These are phyloP conservation scores for Standfussiana lucernea DNA, from an alignment of 2,888 invertebrate species.

Conservation along the genomic window DNA sequence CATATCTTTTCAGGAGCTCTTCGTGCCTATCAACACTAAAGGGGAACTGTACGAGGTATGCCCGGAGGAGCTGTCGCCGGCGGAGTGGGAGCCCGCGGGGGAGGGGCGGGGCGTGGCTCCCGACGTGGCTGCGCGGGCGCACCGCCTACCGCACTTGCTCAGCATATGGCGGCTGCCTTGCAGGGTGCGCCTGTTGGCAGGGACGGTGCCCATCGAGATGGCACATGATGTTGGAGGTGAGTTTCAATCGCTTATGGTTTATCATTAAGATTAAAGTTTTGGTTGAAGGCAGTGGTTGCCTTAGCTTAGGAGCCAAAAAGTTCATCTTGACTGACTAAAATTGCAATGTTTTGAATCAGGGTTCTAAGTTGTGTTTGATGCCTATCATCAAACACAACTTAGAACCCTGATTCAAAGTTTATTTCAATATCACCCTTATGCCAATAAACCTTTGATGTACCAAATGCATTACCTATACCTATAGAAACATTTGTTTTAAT, in stretches of 20 bases:
- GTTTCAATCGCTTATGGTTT: slow-evolving; percentile 22
- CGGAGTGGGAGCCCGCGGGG: slow-evolving; percentile 88
- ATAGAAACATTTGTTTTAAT: slow-evolving; percentile 51
- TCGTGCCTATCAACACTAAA: slow-evolving; percentile 94
- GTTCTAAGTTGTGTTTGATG: no score
- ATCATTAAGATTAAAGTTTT: neutral
- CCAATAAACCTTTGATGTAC: neutral
- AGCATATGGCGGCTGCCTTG: slow-evolving; percentile 91
- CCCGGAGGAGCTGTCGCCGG: slow-evolving; percentile 89
- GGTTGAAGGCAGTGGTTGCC: neutral
- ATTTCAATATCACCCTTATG: neutral
- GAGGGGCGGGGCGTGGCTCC: slow-evolving; percentile 85
- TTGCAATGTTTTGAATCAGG: neutral
- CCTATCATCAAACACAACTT: neutral
- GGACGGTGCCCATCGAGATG: slow-evolving; percentile 91
- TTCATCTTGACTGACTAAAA: neutral
- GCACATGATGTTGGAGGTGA: slow-evolving; percentile 92
- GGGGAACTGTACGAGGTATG: slow-evolving; percentile 93
- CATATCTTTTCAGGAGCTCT: slow-evolving; percentile 91
- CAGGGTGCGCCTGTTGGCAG: slow-evolving; percentile 91
- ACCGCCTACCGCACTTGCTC: slow-evolving; percentile 89
- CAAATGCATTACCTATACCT: neutral
- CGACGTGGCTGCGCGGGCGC: slow-evolving; percentile 90
- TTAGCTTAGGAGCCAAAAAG: neutral
- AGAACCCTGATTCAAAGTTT: neutral